phyloP scores from a whole-genome alignment of 2,888 invertebrate genomes.

The Andrena camellia region DNA sequence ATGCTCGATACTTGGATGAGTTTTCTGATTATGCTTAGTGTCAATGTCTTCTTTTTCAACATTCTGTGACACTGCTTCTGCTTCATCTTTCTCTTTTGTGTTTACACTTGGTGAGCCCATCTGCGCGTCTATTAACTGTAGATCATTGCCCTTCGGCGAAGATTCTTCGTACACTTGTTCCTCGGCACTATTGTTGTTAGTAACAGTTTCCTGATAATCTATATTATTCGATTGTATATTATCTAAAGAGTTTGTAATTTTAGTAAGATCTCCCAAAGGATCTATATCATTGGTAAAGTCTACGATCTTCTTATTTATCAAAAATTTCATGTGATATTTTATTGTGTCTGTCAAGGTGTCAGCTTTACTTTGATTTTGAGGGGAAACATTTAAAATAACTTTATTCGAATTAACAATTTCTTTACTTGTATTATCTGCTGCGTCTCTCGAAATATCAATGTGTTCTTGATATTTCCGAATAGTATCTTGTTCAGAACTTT shows the following conservation, averaged over 20 bases:
- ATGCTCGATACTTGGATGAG: constrained; percentile 22
- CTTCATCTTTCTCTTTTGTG: constrained; percentile 18
- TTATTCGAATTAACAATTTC: constrained; percentile 48
- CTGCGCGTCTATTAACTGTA: constrained; percentile 21
- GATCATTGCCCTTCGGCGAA: constrained; percentile 8
- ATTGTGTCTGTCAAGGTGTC: constrained; percentile 41
- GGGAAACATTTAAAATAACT: constrained; percentile 47
- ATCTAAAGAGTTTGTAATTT: constrained; percentile 33
- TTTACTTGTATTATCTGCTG: constrained; percentile 37
- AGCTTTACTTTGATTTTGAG: constrained; percentile 56
- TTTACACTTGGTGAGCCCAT: constrained; percentile 2
- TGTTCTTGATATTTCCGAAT: constrained; percentile 51
- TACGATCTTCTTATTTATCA: constrained; percentile 40
- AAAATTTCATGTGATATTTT: constrained; percentile 45
- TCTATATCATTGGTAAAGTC: constrained; percentile 37
- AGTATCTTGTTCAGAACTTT: constrained; percentile 52
- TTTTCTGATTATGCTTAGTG: constrained; percentile 31
- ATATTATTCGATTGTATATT: constrained; percentile 23
- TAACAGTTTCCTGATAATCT: constrained; percentile 42
- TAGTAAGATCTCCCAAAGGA: constrained; percentile 19
- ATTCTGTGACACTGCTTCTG: constrained; percentile 29
- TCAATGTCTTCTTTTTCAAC: constrained; percentile 40
- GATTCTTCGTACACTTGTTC: constrained; percentile 34
- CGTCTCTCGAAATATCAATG: constrained; percentile 18
- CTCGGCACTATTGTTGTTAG: constrained; percentile 36